These are phyloP conservation scores for Nannoperca australis DNA, from an alignment of 2,797 vertebrate species.

Conservation along the genomic window DNA sequence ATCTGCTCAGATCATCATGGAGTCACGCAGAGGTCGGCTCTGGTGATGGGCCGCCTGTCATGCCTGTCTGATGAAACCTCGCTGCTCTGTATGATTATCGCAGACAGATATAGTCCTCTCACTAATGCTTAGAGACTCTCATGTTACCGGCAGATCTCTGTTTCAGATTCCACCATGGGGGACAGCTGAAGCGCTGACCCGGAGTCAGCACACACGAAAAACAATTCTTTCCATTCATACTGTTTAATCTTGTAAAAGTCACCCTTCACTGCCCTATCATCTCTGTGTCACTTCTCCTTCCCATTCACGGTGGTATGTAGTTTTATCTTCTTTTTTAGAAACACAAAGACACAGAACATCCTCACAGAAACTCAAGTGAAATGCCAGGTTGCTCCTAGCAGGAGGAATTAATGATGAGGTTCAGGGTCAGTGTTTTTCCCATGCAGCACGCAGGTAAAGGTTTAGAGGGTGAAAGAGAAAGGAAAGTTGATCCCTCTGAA, in stretches of 20 bases:
- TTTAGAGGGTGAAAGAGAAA: conserved; percentile 39
- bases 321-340: conserved; percentile 9
- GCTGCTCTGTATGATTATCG: conserved; percentile 72
- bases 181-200: conserved; percentile 65
- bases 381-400: not conserved
- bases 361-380: conserved; percentile 6
- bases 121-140: conserved; percentile 67
- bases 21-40: conserved; percentile 62
- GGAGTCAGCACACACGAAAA: conserved; percentile 35
- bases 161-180: conserved; percentile 63
- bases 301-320: not conserved
- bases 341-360: conserved; percentile 16
- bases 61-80: conserved; percentile 52
- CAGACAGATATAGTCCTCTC: conserved; percentile 79
- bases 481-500: conserved; percentile 56
- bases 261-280: conserved; percentile 4
- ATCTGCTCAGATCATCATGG: conserved; percentile 73
- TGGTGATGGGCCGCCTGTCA: conserved; percentile 62
- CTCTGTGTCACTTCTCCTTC: not conserved
- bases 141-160: conserved; percentile 69
- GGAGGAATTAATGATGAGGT: conserved; percentile 17
- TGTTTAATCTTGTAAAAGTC: conserved; percentile 38
- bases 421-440: not conserved
- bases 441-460: conserved; percentile 23
- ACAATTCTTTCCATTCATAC: conserved; percentile 45